phyloP scores from a whole-genome alignment of 2,113 vertebrate genomes.

The Aptenodytes forsteri region DNA sequence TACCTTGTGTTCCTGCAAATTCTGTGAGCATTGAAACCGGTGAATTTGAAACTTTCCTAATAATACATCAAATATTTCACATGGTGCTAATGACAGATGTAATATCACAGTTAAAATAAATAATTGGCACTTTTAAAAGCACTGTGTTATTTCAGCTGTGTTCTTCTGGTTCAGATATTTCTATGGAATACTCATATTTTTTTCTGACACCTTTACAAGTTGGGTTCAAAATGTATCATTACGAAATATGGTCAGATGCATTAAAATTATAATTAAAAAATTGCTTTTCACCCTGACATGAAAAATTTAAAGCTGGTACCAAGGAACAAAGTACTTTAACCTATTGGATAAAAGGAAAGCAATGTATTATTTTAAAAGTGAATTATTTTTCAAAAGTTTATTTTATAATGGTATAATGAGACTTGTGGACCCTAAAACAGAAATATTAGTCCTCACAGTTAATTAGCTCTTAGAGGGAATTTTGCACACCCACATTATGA shows the following conservation, averaged over 20 bases:
- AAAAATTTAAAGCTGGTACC: conserved; percentile 42
- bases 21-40: not conserved
- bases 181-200: conserved; percentile 57
- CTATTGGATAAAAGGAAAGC: conserved; percentile 52
- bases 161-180: conserved; percentile 30
- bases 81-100: not conserved
- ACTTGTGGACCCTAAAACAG: conserved; percentile 27
- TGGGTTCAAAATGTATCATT: conserved; percentile 54
- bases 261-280: conserved; percentile 70
- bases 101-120: conserved; percentile 55
- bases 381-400: conserved; percentile 59
- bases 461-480: conserved; percentile 41
- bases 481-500: not conserved
- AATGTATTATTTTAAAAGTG: conserved; percentile 56
- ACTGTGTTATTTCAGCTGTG: conserved; percentile 30
- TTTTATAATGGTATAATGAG: conserved; percentile 43
- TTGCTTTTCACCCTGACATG: conserved; percentile 63
- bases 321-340: conserved; percentile 55
- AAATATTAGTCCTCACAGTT: conserved; percentile 36
- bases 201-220: conserved; percentile 63
- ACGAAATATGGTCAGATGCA: conserved; percentile 37
- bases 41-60: not conserved
- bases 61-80: not conserved
- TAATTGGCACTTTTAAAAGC: conserved; percentile 58
- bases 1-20: not conserved